A percentile compares a stretch with the other conserved stretches of the same genome.
phyloP scores from a whole-genome alignment of 2,797 vertebrate species.

The Hapalemur alaotrensis region DNA sequence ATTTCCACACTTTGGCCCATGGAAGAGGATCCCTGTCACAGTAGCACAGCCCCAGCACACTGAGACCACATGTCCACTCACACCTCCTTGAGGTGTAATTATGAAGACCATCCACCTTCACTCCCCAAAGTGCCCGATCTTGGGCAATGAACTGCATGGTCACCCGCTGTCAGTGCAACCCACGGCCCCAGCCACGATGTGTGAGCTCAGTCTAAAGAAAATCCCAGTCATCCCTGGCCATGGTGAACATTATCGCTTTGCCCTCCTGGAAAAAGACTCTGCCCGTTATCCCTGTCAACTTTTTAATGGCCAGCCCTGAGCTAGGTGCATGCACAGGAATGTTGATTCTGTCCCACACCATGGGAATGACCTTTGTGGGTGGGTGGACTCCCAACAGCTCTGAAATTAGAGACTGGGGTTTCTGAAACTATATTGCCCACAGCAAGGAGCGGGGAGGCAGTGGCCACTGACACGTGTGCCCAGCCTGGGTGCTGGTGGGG shows the following conservation, averaged over 20 bases:
- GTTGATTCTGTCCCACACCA: rapidly evolving
- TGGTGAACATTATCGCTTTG: neutral
- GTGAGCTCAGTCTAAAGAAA: neutral
- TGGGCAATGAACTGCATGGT: neutral
- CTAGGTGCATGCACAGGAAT: neutral
- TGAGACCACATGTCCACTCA: rapidly evolving
- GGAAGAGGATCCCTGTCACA: neutral
- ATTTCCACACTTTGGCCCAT: neutral
- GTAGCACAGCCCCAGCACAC: neutral
- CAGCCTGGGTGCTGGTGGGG: neutral
- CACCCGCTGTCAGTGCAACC: neutral
- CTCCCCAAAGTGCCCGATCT: neutral
- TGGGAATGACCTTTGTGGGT: neutral
- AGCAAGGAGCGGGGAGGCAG: neutral
- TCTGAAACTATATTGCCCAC: neutral
- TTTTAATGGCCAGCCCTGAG: neutral
- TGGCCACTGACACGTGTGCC: neutral
- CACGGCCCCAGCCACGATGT: rapidly evolving
- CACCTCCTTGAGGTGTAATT: rapidly evolving
- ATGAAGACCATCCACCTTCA: neutral
- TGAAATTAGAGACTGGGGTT: neutral
- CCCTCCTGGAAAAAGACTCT: neutral
- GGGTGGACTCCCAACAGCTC: neutral
- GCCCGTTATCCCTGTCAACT: neutral
- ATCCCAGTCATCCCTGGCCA: neutral